phyloP scores from a whole-genome alignment of 2,113 vertebrate genomes.

The Podarcis muralis region DNA sequence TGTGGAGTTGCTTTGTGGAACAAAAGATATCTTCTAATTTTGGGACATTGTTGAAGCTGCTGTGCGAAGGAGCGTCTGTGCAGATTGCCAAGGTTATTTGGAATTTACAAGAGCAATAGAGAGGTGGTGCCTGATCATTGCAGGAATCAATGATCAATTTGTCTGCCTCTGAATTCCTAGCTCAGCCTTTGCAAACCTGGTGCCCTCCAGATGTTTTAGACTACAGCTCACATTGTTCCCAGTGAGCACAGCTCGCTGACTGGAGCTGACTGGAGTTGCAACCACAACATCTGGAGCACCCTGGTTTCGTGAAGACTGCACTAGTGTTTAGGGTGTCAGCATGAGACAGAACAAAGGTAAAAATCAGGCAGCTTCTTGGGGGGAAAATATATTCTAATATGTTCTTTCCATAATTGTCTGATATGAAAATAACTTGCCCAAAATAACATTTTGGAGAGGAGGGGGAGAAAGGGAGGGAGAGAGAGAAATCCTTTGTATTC shows the following conservation, averaged over 20 bases:
- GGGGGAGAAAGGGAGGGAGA: conserved; percentile 33
- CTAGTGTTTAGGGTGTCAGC: background rate
- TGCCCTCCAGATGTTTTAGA: no score
- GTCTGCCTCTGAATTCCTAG: background rate
- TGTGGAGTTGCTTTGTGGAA: background rate
- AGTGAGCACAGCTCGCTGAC: no score
- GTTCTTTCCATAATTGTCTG: background rate
- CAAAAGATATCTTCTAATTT: background rate
- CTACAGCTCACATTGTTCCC: no score
- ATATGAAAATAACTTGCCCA: background rate
- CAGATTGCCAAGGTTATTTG: background rate
- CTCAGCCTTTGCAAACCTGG: background rate
- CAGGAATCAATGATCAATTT: background rate
- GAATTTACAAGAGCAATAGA: background rate
- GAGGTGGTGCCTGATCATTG: background rate
- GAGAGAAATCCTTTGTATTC: conserved; percentile 54
- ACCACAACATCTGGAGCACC: no score
- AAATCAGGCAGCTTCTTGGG: background rate
- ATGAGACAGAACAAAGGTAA: conserved; percentile 10
- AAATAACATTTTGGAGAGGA: conserved; percentile 2
- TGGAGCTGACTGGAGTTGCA: no score
- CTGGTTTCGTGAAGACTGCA: no score
- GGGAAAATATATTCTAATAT: background rate
- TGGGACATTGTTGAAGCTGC: background rate
- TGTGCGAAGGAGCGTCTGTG: background rate